Conservation (phyloP, 1,140 invertebrate species). For the Drosophila sulfurigaster region DNA sequence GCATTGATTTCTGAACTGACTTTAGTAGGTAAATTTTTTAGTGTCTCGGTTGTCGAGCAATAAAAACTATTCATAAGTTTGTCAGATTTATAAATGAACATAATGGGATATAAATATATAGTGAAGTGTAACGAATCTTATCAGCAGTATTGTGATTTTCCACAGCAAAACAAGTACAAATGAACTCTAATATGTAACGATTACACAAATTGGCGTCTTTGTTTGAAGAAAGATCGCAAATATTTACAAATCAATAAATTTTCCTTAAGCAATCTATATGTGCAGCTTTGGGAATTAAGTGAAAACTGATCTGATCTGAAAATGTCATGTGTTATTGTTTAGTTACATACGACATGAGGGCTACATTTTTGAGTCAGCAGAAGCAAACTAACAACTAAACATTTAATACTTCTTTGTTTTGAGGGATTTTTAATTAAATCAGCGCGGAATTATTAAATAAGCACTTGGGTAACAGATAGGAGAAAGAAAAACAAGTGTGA, state of each 20-base stretch:
- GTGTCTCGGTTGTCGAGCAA: background rate
- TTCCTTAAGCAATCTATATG: background rate
- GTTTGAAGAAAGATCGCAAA: constrained; percentile 13
- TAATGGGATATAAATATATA: background rate
- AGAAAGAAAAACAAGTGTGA: constrained; percentile 10
- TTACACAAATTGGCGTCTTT: constrained; percentile 19
- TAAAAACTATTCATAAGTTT: background rate
- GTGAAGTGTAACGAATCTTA: constrained; percentile 21
- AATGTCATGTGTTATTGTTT: background rate
- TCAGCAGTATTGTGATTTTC: constrained; percentile 36
- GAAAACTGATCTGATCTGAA: background rate
- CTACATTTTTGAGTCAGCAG: background rate
- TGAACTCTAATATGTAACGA: background rate
- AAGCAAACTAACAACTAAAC: background rate
- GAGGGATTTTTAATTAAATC: background rate
- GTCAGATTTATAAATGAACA: background rate
- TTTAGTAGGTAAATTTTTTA: constrained; percentile 7
- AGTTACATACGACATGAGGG: background rate
- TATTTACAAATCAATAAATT: background rate
- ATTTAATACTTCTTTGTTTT: background rate
- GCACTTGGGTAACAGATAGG: constrained; percentile 1
- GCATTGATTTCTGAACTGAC: background rate
- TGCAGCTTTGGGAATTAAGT: background rate
- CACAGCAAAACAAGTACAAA: constrained; percentile 19
- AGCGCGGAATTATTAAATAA: background rate